These are phyloP conservation scores for Cercocebus atys DNA, from an alignment of 2,113 vertebrate species.

Conservation along the genomic window DNA sequence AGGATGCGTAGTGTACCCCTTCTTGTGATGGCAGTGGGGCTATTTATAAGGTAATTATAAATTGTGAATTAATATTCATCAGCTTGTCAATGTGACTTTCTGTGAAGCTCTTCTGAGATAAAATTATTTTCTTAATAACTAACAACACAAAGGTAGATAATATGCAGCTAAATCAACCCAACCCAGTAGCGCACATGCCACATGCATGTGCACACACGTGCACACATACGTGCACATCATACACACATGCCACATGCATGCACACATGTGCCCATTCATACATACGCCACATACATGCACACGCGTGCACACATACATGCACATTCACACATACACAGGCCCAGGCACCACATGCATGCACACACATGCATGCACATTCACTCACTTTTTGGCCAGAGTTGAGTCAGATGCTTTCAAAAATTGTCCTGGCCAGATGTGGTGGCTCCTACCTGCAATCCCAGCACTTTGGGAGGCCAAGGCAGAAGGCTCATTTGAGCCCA, in stretches of 20 bases:
- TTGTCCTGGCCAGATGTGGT: too few species aligned
- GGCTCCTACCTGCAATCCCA: too few species aligned
- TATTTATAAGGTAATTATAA: neutral
- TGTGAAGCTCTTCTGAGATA: neutral
- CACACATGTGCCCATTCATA: neutral
- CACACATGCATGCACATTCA: neutral
- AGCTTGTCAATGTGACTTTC: neutral
- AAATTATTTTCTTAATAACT: neutral
- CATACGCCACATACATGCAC: neutral
- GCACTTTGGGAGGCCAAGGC: too few species aligned
- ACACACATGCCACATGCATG: neutral
- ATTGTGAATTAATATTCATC: too few species aligned
- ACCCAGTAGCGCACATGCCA: neutral
- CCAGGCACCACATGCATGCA: too few species aligned
- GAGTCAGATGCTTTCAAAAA: neutral
- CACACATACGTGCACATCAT: neutral
- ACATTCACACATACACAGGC: too few species aligned
- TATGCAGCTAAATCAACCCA: neutral
- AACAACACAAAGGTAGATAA: too few species aligned
- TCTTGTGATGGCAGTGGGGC: accelerated
- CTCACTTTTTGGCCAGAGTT: neutral
- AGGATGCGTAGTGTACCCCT: accelerated
- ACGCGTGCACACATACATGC: accelerated
- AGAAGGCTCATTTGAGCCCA: too few species aligned
- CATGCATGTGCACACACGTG: neutral